Percentiles rank a stretch among this genome's conserved stretches.
phyloP scores from a whole-genome alignment of 2,113 vertebrate genomes.

The Synchiropus splendidus region DNA sequence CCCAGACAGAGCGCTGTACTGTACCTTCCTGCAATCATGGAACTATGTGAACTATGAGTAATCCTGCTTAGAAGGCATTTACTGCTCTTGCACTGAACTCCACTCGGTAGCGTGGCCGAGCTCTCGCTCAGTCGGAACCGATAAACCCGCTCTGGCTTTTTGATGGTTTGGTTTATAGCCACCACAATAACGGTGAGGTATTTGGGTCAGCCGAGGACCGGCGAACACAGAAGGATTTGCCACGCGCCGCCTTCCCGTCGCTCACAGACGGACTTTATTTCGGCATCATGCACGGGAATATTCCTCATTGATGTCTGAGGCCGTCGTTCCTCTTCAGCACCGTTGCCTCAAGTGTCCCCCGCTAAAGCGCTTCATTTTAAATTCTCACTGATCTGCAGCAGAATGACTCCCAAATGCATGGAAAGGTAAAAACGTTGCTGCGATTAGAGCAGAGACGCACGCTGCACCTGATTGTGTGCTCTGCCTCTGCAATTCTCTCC shows the following conservation, averaged over 20 bases:
- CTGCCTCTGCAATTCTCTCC: no score
- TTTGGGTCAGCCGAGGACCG: slow-evolving; percentile 30
- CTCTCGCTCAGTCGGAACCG: slow-evolving; percentile 16
- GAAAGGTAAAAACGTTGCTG: no score
- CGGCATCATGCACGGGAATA: no score
- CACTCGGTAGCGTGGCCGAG: slow-evolving; percentile 15
- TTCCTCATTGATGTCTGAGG: no score
- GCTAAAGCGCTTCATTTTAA: slow-evolving; percentile 15
- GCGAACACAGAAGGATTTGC: slow-evolving; percentile 39
- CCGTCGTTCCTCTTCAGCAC: no score
- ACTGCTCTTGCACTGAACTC: slow-evolving; percentile 39
- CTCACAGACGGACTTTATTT: not conserved
- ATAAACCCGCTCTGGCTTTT: slow-evolving; percentile 28
- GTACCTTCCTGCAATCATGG: slow-evolving; percentile 36
- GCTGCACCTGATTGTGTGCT: no score
- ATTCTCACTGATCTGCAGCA: slow-evolving; percentile 31
- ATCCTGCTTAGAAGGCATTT: slow-evolving; percentile 48
- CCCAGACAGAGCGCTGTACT: slow-evolving; percentile 48
- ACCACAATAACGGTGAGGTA: slow-evolving; percentile 34
- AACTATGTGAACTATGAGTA: slow-evolving; percentile 39
- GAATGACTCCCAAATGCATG: slow-evolving; percentile 33
- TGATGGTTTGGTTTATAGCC: slow-evolving; percentile 19
- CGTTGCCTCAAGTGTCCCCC: no score
- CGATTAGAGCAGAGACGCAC: no score
- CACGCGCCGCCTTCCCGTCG: no score